Conservation (phyloP, 2,797 vertebrate genomes). For the Argentina silus region DNA sequence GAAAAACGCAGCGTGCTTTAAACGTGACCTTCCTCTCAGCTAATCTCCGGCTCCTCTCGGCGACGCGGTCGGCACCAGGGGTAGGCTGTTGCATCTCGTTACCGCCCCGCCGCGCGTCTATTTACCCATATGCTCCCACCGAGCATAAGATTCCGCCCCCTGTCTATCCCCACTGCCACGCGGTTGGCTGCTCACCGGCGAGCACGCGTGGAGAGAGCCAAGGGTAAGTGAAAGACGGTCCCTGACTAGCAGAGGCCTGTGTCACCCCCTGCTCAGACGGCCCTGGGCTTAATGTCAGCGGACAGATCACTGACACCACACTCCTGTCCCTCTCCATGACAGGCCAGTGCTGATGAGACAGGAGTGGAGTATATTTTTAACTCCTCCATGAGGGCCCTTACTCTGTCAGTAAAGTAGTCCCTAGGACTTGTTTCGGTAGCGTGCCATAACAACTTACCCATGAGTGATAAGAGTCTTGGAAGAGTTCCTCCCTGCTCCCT, state of each 20-base stretch:
- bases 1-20: slow-evolving; percentile 57
- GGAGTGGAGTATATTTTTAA: slow-evolving; percentile 58
- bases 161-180: background rate
- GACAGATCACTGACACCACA: slow-evolving; percentile 60
- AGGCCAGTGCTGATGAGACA: slow-evolving; percentile 61
- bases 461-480: slow-evolving; percentile 1
- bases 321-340: slow-evolving; percentile 58
- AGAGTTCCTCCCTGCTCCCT: background rate
- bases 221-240: slow-evolving; percentile 56
- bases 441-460: slow-evolving; percentile 25
- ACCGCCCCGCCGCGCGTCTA: slow-evolving; percentile 29
- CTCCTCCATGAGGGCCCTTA: slow-evolving; percentile 33
- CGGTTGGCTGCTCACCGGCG: slow-evolving; percentile 32
- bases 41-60: background rate
- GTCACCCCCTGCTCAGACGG: slow-evolving; percentile 43
- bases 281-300: slow-evolving; percentile 31
- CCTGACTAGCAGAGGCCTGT: slow-evolving; percentile 58
- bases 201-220: slow-evolving; percentile 10
- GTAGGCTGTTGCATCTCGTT: slow-evolving; percentile 48
- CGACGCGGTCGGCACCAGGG: background rate
- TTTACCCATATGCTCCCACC: background rate
- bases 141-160: background rate
- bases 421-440: slow-evolving; percentile 23
- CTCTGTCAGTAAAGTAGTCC: slow-evolving; percentile 42
- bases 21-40: slow-evolving; percentile 58